Evolutionary conservation across 2,888 invertebrate species (phyloP).

Genomic region (Meiosimyza decipiens): DNA sequence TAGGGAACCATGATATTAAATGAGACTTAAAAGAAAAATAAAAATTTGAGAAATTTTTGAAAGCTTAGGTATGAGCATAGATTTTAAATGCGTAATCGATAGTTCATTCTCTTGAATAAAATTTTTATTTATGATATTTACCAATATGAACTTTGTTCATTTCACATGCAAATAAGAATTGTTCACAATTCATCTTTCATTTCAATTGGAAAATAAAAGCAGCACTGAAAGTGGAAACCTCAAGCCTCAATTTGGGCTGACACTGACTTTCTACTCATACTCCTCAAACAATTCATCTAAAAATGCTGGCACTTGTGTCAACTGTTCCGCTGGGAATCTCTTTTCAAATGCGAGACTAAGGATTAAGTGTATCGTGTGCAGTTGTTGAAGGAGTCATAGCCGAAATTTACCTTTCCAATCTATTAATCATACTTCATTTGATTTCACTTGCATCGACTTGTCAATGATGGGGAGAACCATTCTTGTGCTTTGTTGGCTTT

Average conservation of each 20-base stretch:
- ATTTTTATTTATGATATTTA: too few species aligned
- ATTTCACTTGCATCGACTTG: conserved; percentile 11
- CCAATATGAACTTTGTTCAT: not conserved
- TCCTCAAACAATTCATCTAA: not conserved
- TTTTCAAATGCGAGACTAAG: not conserved
- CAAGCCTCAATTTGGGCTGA: too few species aligned
- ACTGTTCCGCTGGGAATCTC: conserved; percentile 23
- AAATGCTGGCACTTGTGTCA: conserved; percentile 26
- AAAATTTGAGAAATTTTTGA: not conserved
- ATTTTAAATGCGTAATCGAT: too few species aligned
- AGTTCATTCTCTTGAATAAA: too few species aligned
- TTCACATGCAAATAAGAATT: not conserved
- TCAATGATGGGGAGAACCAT: not conserved
- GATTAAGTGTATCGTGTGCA: conserved; percentile 29
- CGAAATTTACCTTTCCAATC: conserved; percentile 14
- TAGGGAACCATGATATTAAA: too few species aligned
- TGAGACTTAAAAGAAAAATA: not conserved
- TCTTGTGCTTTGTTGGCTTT: not conserved
- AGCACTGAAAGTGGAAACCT: too few species aligned
- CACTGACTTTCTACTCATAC: not conserved
- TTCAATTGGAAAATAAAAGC: not conserved
- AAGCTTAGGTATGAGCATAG: too few species aligned
- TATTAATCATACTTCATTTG: conserved; percentile 16
- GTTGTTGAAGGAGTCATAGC: conserved; percentile 4
- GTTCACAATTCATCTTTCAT: not conserved